Percentiles rank a stretch among this genome's conserved stretches.
These are phyloP conservation scores for Aphis gossypii DNA, from an alignment of 1,140 invertebrate genomes.

Conservation along the genomic window DNA sequence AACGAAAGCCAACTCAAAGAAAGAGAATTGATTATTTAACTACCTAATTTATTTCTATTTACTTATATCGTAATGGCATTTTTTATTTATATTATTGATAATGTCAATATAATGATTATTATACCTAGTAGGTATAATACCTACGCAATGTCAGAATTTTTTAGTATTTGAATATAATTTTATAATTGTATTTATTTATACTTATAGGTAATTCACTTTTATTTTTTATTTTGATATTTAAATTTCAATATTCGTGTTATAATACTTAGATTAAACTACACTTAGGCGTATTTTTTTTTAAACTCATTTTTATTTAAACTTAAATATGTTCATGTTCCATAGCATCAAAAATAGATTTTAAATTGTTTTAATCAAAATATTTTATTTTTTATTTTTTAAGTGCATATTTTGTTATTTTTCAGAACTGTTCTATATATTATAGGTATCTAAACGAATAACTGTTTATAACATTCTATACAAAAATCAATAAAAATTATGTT, in stretches of 20 bases:
- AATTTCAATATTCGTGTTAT: not conserved
- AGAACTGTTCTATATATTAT: too few relatives aligned
- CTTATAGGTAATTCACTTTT: not conserved
- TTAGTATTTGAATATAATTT: not conserved
- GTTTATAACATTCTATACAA: not conserved
- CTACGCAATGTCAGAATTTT: not conserved
- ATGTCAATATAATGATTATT: not conserved
- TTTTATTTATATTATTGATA: not conserved
- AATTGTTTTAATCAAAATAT: not conserved
- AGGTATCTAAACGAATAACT: not conserved
- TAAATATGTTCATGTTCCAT: too few relatives aligned
- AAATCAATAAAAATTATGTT: not conserved
- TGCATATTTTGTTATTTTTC: not conserved
- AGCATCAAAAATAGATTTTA: not conserved
- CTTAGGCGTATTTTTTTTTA: not conserved
- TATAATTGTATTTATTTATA: not conserved
- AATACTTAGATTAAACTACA: not conserved
- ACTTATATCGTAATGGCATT: not conserved
- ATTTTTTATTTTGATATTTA: not conserved
- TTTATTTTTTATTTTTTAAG: not conserved
- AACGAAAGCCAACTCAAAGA: not conserved
- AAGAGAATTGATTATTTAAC: not conserved
- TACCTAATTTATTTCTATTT: not conserved
- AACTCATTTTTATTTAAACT: not conserved
- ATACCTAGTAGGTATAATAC: not conserved